These are phyloP conservation scores for Drosophila obscura DNA, from an alignment of 1,140 invertebrate species.

Conservation along the genomic window DNA sequence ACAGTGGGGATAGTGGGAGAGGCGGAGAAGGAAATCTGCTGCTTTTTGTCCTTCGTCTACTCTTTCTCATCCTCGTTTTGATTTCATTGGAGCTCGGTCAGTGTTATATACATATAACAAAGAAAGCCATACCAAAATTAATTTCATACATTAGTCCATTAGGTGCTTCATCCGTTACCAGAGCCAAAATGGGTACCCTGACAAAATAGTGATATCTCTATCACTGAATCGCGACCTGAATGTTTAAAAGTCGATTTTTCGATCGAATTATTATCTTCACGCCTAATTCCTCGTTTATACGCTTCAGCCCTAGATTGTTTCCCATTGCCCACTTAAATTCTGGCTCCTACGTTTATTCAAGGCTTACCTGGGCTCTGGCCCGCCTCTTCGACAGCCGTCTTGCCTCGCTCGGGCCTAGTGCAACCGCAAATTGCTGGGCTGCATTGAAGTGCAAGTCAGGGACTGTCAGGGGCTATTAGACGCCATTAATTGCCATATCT, in stretches of 20 bases:
- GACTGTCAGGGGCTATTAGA: conserved; percentile 23
- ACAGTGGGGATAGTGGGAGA: conserved; percentile 2
- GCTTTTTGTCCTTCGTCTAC: conserved; percentile 22
- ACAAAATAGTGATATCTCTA: too few relatives aligned
- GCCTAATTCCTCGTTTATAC: too few relatives aligned
- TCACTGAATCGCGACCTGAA: too few relatives aligned
- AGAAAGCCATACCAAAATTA: conserved; percentile 49
- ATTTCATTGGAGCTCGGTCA: conserved; percentile 48
- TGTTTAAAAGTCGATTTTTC: too few relatives aligned
- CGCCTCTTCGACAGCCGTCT: too few relatives aligned
- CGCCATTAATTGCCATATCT: conserved; percentile 32
- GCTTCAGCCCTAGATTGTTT: too few relatives aligned
- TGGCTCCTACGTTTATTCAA: too few relatives aligned
- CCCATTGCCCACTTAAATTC: too few relatives aligned
- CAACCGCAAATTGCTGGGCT: conserved; percentile 21
- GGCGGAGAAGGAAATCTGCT: conserved; percentile 36
- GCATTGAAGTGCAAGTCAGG: conserved; percentile 37
- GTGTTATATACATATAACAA: conserved; percentile 60
- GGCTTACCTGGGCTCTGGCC: too few relatives aligned
- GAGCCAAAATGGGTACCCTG: background rate
- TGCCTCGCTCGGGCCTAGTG: background rate
- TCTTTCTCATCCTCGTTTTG: conserved; percentile 8
- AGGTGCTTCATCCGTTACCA: conserved; percentile 14
- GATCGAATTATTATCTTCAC: too few relatives aligned
- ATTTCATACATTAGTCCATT: conserved; percentile 16